phyloP scores from a whole-genome alignment of 1,140 invertebrate species.

The Periplaneta americana region DNA sequence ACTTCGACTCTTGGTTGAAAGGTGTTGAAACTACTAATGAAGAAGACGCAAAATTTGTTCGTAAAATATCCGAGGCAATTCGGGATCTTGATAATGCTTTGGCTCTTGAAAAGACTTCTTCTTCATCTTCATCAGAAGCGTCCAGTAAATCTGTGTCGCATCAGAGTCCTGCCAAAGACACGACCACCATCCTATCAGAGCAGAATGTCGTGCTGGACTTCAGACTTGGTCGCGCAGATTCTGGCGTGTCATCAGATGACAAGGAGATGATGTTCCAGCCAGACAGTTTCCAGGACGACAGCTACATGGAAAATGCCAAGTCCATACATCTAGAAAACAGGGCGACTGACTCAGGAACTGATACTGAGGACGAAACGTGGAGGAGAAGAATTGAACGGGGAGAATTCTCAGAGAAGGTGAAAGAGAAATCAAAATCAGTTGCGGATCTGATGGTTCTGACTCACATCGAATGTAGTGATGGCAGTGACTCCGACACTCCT shows the following conservation, averaged over 20 bases:
- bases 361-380: conserved; percentile 58
- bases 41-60: conserved; percentile 46
- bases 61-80: conserved; percentile 56
- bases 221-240: conserved; percentile 25
- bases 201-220: conserved; percentile 30
- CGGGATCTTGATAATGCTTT: conserved; percentile 57
- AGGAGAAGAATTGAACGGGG: conserved; percentile 53
- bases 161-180: conserved; percentile 37
- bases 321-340: background rate
- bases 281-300: conserved; percentile 13
- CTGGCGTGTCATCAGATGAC: background rate
- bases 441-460: conserved; percentile 70
- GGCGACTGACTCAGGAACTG: conserved; percentile 13
- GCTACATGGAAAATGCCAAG: background rate
- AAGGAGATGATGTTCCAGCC: conserved; percentile 1
- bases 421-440: conserved; percentile 64
- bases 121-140: conserved; percentile 40
- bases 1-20: conserved; percentile 49
- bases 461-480: conserved; percentile 58
- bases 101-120: conserved; percentile 53
- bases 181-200: conserved; percentile 7
- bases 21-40: conserved; percentile 47
- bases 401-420: conserved; percentile 61
- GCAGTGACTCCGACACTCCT: conserved; percentile 40
- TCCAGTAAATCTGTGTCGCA: conserved; percentile 25